phyloP scores from a whole-genome alignment of 1,140 invertebrate species.

The Pogonomyrmex barbatus region DNA sequence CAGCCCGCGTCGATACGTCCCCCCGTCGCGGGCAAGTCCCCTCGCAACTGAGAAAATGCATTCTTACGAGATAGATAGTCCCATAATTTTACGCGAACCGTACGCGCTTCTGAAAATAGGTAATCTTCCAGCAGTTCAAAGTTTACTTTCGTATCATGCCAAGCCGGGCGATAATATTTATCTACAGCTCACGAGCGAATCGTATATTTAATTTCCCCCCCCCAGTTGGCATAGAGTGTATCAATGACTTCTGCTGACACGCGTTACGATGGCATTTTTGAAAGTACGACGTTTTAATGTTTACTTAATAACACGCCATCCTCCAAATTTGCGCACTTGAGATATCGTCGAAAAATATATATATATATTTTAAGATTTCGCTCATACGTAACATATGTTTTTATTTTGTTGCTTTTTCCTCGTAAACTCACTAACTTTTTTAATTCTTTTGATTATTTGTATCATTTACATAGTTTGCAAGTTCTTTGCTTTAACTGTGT shows the following conservation, averaged over 20 bases:
- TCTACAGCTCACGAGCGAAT: neutral
- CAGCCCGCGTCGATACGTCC: slow-evolving; percentile 57
- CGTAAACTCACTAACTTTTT: neutral
- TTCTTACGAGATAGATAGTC: slow-evolving; percentile 43
- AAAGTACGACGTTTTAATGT: neutral
- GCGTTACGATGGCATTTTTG: neutral
- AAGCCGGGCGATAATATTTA: slow-evolving; percentile 11
- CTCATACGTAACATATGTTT: neutral
- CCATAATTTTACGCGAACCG: slow-evolving; percentile 36
- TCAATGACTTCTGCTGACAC: neutral
- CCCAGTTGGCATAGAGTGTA: slow-evolving; percentile 13
- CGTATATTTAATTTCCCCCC: slow-evolving; percentile 17
- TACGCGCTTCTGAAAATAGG: slow-evolving; percentile 21
- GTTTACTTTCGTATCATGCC: slow-evolving; percentile 17
- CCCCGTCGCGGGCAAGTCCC: slow-evolving; percentile 21
- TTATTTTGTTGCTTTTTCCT: neutral
- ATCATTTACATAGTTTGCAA: neutral
- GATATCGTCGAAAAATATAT: neutral
- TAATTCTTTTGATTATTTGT: neutral
- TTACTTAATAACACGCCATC: neutral
- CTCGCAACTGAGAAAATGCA: slow-evolving; percentile 14
- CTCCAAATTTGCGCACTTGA: neutral
- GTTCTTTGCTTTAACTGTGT: slow-evolving; percentile 9
- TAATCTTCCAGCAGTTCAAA: slow-evolving; percentile 33
- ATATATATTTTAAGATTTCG: neutral